phyloP scores from a whole-genome alignment of 2,113 vertebrate species.

The Dicerorhinus sumatrensis region DNA sequence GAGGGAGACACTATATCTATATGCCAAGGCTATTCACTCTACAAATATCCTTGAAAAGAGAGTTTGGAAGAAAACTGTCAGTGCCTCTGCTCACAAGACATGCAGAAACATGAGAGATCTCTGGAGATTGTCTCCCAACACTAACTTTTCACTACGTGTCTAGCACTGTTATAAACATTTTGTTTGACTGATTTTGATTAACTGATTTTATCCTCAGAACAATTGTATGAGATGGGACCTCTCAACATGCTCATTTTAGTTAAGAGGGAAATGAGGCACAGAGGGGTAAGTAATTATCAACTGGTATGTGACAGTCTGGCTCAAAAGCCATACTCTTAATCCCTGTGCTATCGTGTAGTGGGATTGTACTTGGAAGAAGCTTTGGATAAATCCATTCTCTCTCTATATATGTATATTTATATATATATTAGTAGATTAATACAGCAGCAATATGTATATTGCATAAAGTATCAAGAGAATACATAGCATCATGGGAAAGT shows the following conservation, averaged over 20 bases:
- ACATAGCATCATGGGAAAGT: neutral
- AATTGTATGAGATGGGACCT: neutral
- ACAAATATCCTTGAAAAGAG: neutral
- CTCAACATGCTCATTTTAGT: neutral
- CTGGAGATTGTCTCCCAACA: neutral
- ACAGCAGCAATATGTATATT: neutral
- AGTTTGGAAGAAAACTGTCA: neutral
- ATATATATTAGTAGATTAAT: neutral
- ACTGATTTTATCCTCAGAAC: neutral
- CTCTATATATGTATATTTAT: accelerated
- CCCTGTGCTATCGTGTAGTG: neutral
- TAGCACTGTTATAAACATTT: neutral
- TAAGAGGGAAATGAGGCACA: neutral
- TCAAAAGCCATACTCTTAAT: neutral
- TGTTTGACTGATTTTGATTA: neutral
- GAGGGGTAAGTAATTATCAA: neutral
- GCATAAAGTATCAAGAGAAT: neutral
- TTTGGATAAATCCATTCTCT: neutral
- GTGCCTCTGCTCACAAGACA: neutral
- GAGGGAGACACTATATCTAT: neutral
- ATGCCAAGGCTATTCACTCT: neutral
- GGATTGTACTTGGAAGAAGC: neutral
- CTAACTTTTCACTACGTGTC: neutral
- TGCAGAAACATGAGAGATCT: neutral
- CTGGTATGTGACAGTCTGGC: neutral